phyloP scores from a whole-genome alignment of 2,888 invertebrate genomes.

The Sisyra terminalis region DNA sequence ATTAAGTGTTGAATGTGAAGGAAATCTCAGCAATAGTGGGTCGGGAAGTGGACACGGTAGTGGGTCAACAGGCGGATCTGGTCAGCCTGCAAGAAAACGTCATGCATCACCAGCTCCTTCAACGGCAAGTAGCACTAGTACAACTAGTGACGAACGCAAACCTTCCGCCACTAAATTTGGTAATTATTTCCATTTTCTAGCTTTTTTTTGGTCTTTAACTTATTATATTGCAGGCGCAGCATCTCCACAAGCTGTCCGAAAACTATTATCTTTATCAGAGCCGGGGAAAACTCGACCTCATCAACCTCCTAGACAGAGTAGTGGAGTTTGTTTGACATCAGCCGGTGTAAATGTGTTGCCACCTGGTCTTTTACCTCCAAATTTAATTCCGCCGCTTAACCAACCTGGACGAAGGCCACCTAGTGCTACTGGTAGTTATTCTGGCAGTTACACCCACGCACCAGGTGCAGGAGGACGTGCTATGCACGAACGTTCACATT shows the following conservation, averaged over 20 bases:
- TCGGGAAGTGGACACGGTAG: conserved; percentile 12
- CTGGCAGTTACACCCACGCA: conserved; percentile 20
- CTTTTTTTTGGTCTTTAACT: neutral
- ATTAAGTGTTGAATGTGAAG: conserved; percentile 82
- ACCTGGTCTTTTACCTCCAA: conserved; percentile 37
- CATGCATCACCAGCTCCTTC: conserved; percentile 89
- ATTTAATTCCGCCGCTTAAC: conserved; percentile 30
- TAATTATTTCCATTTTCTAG: conserved; percentile 12
- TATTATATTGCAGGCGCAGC: conserved; percentile 48
- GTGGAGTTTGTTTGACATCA: conserved; percentile 33
- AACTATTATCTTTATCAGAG: conserved; percentile 81
- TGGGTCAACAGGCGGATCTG: conserved; percentile 14
- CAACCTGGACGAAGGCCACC: conserved; percentile 38
- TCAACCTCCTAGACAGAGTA: conserved; percentile 63
- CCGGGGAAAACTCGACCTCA: conserved; percentile 77
- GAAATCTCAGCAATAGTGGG: conserved; percentile 26
- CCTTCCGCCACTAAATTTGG: conserved; percentile 47
- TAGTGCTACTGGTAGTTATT: conserved; percentile 26
- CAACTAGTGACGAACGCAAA: conserved; percentile 58
- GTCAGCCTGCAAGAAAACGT: conserved; percentile 43
- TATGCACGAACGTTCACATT: conserved; percentile 78
- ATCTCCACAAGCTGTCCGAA: conserved; percentile 92
- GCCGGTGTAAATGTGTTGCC: conserved; percentile 41
- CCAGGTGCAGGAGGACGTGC: conserved; percentile 34
- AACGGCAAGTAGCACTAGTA: conserved; percentile 81